A percentile compares a stretch with the other conserved stretches of the same genome.
Conservation (phyloP, 2,888 invertebrate genomes). For the Drosophila kokeensis region DNA sequence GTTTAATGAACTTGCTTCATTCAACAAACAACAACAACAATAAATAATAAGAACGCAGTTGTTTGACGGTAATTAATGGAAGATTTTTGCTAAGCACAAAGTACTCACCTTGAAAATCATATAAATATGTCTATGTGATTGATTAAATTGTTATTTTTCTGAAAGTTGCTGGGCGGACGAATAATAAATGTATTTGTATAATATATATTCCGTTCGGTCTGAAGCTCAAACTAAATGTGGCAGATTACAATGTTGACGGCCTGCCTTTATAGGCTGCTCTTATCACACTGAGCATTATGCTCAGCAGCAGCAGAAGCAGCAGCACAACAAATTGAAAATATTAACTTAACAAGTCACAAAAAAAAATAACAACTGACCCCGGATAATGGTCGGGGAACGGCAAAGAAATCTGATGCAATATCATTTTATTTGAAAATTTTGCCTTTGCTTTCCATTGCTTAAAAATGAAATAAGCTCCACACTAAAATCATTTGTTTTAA, state of each 20-base stretch:
- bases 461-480: neutral
- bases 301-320: slow-evolving; percentile 27
- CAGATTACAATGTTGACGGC: slow-evolving; percentile 34
- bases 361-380: slow-evolving; percentile 13
- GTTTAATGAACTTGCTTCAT: slow-evolving; percentile 25
- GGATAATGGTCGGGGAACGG: neutral
- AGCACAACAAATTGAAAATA: slow-evolving; percentile 52
- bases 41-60: neutral
- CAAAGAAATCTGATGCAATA: neutral
- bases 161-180: slow-evolving; percentile 22
- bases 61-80: slow-evolving; percentile 1
- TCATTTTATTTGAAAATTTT: neutral
- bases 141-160: slow-evolving; percentile 36
- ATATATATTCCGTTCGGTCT: slow-evolving; percentile 32
- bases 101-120: slow-evolving; percentile 51
- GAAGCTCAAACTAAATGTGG: slow-evolving; percentile 12
- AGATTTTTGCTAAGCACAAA: slow-evolving; percentile 5
- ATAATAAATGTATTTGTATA: slow-evolving; percentile 28
- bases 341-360: slow-evolving; percentile 42
- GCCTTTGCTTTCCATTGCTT: neutral
- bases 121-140: slow-evolving; percentile 58
- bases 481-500: neutral
- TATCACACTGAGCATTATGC: slow-evolving; percentile 46
- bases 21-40: neutral
- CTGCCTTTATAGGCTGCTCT: slow-evolving; percentile 68